Conservation (phyloP, 2,797 vertebrate genomes). For the Nyctibius grandis region DNA sequence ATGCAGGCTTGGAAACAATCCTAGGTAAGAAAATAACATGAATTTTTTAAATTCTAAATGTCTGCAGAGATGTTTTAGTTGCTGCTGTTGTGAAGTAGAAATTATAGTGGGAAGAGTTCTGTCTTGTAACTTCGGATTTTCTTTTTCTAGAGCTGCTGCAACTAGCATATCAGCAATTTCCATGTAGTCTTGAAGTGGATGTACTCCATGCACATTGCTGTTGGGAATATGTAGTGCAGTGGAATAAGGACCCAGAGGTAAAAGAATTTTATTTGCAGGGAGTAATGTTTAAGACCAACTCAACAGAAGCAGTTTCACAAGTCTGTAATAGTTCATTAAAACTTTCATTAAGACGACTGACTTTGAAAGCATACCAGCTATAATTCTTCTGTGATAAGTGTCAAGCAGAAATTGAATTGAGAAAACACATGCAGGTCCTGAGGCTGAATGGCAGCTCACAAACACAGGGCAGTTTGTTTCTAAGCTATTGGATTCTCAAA, state of each 20-base stretch:
- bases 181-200: slow-evolving; percentile 89
- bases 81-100: neutral
- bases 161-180: slow-evolving; percentile 86
- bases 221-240: slow-evolving; percentile 97
- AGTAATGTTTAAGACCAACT: neutral
- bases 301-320: neutral
- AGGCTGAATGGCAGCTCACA: neutral
- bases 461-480: neutral
- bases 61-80: neutral
- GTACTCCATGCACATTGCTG: slow-evolving; percentile 91
- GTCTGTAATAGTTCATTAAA: neutral
- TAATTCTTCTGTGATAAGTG: neutral
- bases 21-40: slow-evolving; percentile 63
- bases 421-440: neutral
- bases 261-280: neutral
- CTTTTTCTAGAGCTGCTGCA: slow-evolving; percentile 79
- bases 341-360: neutral
- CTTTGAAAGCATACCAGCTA: neutral
- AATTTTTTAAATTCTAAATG: neutral
- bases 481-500: neutral
- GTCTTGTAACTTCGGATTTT: neutral
- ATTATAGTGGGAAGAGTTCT: neutral
- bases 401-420: neutral
- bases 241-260: slow-evolving; percentile 98
- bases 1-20: slow-evolving; percentile 54